phyloP scores from a whole-genome alignment of 2,888 invertebrate genomes.

The Rhagophthalmus giganteus region DNA sequence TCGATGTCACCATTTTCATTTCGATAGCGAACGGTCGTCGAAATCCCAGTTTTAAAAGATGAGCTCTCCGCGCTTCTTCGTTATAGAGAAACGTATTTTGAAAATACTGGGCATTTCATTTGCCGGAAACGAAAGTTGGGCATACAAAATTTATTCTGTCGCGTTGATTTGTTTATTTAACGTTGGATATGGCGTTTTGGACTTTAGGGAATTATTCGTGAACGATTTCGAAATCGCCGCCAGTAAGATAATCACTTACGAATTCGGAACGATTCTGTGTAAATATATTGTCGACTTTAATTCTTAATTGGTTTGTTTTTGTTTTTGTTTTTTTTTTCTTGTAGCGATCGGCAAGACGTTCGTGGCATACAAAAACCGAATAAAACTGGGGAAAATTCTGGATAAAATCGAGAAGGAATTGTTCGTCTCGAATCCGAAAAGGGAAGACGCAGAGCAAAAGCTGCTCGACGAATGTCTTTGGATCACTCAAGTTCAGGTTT shows the following conservation, averaged over 20 bases:
- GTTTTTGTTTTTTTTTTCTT: background rate
- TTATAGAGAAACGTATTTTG: background rate
- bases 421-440: background rate
- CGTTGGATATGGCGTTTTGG: background rate
- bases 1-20: too few species aligned
- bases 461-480: conserved; percentile 4
- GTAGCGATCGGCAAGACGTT: background rate
- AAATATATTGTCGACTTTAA: too few species aligned
- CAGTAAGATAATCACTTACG: background rate
- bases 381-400: conserved; percentile 4
- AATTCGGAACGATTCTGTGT: conserved; percentile 1
- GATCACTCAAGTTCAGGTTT: conserved; percentile 5
- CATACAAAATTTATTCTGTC: background rate
- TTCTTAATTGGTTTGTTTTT: too few species aligned
- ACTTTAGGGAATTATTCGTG: background rate
- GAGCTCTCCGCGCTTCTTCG: background rate
- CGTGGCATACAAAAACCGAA: background rate
- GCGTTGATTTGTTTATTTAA: background rate
- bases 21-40: too few species aligned
- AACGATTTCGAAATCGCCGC: background rate
- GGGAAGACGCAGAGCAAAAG: conserved; percentile 7
- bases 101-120: conserved; percentile 1
- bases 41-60: background rate
- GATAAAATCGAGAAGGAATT: conserved; percentile 1
- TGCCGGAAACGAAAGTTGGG: conserved; percentile 2